Evolutionary conservation across 2,888 invertebrate genomes (phyloP), one percentile per base, ranked within the genome.

Genomic region (Drosophila kanekoi): DNA sequence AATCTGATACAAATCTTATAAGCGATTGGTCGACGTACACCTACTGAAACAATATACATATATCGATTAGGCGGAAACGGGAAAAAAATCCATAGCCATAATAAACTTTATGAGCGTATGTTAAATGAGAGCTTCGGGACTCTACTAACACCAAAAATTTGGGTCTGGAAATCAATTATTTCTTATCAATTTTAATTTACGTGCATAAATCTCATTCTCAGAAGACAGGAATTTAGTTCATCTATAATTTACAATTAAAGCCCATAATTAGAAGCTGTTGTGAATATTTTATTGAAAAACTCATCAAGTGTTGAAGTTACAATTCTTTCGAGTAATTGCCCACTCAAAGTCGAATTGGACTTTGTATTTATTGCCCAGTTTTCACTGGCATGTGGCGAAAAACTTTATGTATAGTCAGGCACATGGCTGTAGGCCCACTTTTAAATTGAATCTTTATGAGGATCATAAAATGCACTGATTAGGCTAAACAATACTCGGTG

Each of bases 381-480:
- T 2, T 9, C 2, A 41, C 18, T 37, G 40, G 2, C 72, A 68
- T 61, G 72, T n/a, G 49, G 5, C 10, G 16, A 44, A 13, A 1
- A 11, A 52, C 44, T 77, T 70, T 60, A 44, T 14, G 20, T 16
- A 2, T 49, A 13, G 1, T 20, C 3, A n/a, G 20, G 23, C 44
- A 52, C 18, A 61, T 23, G 16, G 18, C 20, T 45, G 0, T 4
- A 28, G 14, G 11, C 18, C 40, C 32, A 28, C 9, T 35, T 10
- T 45, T 1, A 8, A 13, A 43, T 18, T 28, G 18, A 52, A 72
- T 75, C 59, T 69, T 80, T 67, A 78, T 69, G 41, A 37, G 37
- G 35, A 40, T 45, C 48, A 35, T 20, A 44, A 62, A 66, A 16
- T 35, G 37, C 33, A 56, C 41, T 38, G 76, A 65, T 77, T 62